These are phyloP conservation scores for Protosalanx chinensis DNA, from an alignment of 2,797 vertebrate genomes.

Conservation along the genomic window DNA sequence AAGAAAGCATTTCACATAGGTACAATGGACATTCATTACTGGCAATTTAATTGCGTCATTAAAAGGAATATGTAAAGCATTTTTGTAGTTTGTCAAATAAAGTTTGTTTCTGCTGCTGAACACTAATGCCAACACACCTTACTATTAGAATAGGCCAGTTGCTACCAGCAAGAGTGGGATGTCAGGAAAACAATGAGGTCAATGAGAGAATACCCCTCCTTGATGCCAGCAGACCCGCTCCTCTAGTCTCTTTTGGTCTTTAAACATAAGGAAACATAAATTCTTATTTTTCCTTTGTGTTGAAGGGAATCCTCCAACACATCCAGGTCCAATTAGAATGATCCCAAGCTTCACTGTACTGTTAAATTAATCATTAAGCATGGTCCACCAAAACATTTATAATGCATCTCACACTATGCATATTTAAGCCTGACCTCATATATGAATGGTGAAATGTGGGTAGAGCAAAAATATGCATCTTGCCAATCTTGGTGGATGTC, in stretches of 20 bases:
- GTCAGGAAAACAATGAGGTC: neutral
- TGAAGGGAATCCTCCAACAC: neutral
- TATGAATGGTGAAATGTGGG: constrained; percentile 31
- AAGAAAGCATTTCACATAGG: too few species aligned
- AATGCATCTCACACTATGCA: constrained; percentile 32
- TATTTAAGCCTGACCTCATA: constrained; percentile 44
- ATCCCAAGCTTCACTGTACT: constrained; percentile 17
- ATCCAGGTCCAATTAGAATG: neutral
- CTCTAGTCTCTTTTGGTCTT: too few species aligned
- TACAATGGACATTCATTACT: too few species aligned
- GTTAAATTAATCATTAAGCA: constrained; percentile 31
- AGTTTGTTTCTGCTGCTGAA: constrained; percentile 2
- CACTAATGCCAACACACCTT: neutral
- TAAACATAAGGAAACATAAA: neutral
- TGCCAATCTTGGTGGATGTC: too few species aligned
- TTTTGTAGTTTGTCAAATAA: neutral
- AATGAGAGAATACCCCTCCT: neutral
- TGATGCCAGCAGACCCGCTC: too few species aligned
- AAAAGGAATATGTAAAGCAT: too few species aligned
- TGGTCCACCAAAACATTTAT: constrained; percentile 32
- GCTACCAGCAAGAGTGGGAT: neutral
- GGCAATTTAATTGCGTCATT: too few species aligned
- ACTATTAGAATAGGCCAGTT: neutral
- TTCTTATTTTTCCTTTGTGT: too few species aligned
- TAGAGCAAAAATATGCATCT: constrained; percentile 17